Evolutionary conservation across 92 coral and sea anemone species (phyloP), one percentile per base, ranked within the genome.

Genomic region (Isaurus tuberculatus): DNA sequence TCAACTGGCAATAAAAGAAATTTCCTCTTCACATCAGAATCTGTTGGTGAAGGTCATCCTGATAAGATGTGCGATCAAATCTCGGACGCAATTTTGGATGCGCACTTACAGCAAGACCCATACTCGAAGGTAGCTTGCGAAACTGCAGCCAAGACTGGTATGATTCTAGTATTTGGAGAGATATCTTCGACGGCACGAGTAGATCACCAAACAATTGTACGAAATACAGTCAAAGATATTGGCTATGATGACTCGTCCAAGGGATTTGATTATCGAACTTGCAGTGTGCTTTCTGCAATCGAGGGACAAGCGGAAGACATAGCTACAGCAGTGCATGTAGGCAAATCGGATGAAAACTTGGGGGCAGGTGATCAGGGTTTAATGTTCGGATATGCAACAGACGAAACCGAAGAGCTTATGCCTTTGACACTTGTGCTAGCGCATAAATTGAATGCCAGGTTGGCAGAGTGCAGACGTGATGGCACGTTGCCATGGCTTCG

Each of bases 11-110:
- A 93, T 37, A 80, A 89, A 2, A 87, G 86, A 77, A 82, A 85
- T 73, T 94, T 94, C 70, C 93, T 94, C 40, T 94, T 94, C 88
- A 94, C 98, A 13, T 94, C 98, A 2, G 98, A 94, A 79, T 94
- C 98, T 17, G 98, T 94, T 60, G 90, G 88, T 46, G 91, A 83
- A 46, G 98, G 98, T 7, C 98, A 94, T 82, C 48, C 95, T 5
- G 98, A 94, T 29, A 94, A 94, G 86, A 94, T 94, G 93, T 94
- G 98, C 69, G 98, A 94, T 88, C 98, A 94, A 60, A 86, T 94
- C 16, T 94, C 98, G 29, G 98, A 94, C 90, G 98, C 98, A 23
- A 88, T 94, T 86, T 81, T 94, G 37, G 98, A 94, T 58, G 98
- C 95, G 10, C 98, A 94, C 65, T 78, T 94, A 61, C 90, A 89